Percentiles rank a stretch among this genome's conserved stretches.
Conservation (phyloP, 2,888 invertebrate species). For the Lycocerus yunnanus region DNA sequence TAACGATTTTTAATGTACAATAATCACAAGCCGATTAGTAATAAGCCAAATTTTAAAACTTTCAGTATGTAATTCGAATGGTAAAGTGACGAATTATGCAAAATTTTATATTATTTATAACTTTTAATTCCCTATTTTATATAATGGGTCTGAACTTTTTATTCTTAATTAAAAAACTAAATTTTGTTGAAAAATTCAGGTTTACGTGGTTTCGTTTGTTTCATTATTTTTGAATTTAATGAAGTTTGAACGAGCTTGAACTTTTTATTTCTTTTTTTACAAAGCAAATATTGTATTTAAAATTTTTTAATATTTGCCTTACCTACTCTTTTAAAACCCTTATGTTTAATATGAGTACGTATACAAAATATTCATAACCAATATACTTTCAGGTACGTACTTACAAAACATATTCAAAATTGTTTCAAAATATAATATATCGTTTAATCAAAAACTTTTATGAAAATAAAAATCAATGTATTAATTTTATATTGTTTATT, state of each 20-base stretch:
- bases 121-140: not conserved
- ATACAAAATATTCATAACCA: too few relatives aligned
- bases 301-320: not conserved
- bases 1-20: too few relatives aligned
- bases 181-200: not conserved
- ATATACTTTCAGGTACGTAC: too few relatives aligned
- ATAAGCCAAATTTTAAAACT: too few relatives aligned
- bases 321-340: not conserved
- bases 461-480: not conserved
- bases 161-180: not conserved
- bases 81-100: not conserved
- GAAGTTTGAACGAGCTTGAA: not conserved
- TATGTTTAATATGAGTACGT: not conserved
- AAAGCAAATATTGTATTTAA: not conserved
- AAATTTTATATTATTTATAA: not conserved
- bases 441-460: not conserved
- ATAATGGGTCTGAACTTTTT: not conserved
- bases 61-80: not conserved
- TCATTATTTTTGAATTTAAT: not conserved
- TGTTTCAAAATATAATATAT: too few relatives aligned
- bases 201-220: not conserved
- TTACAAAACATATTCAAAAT: too few relatives aligned
- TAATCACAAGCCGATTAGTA: too few relatives aligned
- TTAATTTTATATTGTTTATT: not conserved
- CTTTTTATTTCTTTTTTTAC: not conserved